Conservation (phyloP, 2,888 invertebrate genomes). For the Melieria omissa region DNA sequence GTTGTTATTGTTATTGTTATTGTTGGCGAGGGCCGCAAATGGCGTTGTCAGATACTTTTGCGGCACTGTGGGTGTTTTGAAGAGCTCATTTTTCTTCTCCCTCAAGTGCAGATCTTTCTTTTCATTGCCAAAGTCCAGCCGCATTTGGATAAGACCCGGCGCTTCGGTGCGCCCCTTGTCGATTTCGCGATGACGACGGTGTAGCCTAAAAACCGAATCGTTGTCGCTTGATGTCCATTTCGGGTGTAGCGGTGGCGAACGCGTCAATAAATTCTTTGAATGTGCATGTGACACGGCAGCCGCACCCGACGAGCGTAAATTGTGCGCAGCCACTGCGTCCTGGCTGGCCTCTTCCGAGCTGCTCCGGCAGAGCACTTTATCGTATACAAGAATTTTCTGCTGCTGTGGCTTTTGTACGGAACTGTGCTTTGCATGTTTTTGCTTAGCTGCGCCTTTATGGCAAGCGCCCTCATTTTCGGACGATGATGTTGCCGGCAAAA, state of each 20-base stretch:
- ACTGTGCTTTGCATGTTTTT: constrained; percentile 5
- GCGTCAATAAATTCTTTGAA: neutral
- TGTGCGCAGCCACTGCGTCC: neutral
- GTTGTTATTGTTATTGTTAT: constrained; percentile 8
- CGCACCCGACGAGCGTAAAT: too few species aligned
- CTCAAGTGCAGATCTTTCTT: constrained; percentile 45
- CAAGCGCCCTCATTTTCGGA: constrained; percentile 42
- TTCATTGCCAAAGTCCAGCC: constrained; percentile 43
- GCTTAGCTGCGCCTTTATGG: constrained; percentile 26
- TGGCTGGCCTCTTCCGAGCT: constrained; percentile 46
- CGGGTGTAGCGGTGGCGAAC: constrained; percentile 40
- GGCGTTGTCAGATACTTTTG: constrained; percentile 42
- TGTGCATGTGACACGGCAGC: neutral
- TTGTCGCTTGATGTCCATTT: constrained; percentile 45
- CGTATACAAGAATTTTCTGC: constrained; percentile 39
- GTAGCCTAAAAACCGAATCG: constrained; percentile 52
- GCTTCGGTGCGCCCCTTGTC: constrained; percentile 44
- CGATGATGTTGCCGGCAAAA: constrained; percentile 46
- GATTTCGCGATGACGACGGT: constrained; percentile 51
- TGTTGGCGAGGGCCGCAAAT: neutral
- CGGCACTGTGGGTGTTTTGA: constrained; percentile 52
- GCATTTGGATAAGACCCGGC: constrained; percentile 44
- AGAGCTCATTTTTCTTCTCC: constrained; percentile 47
- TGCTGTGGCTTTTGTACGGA: constrained; percentile 15
- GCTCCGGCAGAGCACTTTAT: constrained; percentile 47